Conservation (phyloP, 2,113 vertebrate species). For the Orientallactaga bullata region DNA sequence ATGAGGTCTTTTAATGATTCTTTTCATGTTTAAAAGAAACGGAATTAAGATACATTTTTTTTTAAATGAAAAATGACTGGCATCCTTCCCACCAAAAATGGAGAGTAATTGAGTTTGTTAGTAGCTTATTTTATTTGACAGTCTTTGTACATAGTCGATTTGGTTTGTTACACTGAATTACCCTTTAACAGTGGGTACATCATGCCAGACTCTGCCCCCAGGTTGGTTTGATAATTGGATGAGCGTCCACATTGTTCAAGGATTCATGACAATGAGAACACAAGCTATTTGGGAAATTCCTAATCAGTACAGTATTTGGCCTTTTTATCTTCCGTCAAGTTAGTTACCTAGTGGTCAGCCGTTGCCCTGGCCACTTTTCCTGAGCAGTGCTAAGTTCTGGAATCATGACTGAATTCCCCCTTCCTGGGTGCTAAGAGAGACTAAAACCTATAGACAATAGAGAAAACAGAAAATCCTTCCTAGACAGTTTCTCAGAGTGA, state of each 20-base stretch:
- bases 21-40: conserved; percentile 47
- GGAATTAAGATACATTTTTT: conserved; percentile 82
- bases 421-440: background rate
- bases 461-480: conserved; percentile 33
- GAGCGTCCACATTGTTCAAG: conserved; percentile 67
- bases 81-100: conserved; percentile 80
- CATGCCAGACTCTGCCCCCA: conserved; percentile 79
- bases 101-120: conserved; percentile 88
- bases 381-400: background rate
- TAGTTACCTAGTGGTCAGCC: conserved; percentile 3
- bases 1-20: background rate
- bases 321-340: background rate
- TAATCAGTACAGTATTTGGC: conserved; percentile 9
- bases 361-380: conserved; percentile 26
- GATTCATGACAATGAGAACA: conserved; percentile 65
- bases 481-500: background rate
- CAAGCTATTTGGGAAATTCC: conserved; percentile 31
- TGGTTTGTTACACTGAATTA: conserved; percentile 89
- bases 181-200: conserved; percentile 83
- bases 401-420: conserved; percentile 42
- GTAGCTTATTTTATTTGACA: conserved; percentile 88
- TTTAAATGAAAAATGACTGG: conserved; percentile 85
- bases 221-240: conserved; percentile 76
- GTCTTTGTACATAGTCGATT: conserved; percentile 84
- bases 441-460: background rate